These are phyloP conservation scores for Cossypha caffra DNA, from an alignment of 2,797 vertebrate species.

Conservation along the genomic window DNA sequence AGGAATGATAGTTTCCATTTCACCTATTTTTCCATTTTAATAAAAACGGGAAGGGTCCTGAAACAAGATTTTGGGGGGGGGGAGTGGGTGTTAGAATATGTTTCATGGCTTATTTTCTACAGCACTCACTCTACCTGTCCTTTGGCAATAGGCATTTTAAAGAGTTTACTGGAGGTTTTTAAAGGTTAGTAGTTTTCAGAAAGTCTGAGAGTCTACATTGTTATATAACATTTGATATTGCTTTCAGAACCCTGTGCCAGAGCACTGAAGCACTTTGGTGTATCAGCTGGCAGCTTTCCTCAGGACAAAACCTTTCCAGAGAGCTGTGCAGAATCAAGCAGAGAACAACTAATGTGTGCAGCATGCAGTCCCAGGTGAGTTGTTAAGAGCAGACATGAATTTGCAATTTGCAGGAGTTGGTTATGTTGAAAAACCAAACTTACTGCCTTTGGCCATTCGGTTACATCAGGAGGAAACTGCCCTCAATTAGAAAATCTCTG, in stretches of 20 bases:
- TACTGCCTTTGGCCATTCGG: neutral
- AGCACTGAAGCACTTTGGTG: neutral
- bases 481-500: neutral
- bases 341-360: neutral
- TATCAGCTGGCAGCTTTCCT: neutral
- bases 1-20: neutral
- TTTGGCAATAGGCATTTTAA: neutral
- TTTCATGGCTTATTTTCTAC: neutral
- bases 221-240: neutral
- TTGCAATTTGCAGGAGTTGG: neutral
- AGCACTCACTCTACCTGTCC: neutral
- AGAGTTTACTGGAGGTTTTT: neutral
- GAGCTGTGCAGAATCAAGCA: neutral
- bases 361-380: neutral
- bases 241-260: neutral
- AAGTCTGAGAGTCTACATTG: neutral
- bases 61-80: rapidly evolving
- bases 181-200: neutral
- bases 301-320: neutral
- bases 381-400: neutral
- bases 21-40: neutral
- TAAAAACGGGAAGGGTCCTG: neutral
- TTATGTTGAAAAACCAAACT: neutral
- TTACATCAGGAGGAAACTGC: neutral
- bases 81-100: rapidly evolving